Percentiles rank a stretch among this genome's conserved stretches.
These are phyloP conservation scores for Eurystomus gularis DNA, from an alignment of 2,113 vertebrate species.

Conservation along the genomic window DNA sequence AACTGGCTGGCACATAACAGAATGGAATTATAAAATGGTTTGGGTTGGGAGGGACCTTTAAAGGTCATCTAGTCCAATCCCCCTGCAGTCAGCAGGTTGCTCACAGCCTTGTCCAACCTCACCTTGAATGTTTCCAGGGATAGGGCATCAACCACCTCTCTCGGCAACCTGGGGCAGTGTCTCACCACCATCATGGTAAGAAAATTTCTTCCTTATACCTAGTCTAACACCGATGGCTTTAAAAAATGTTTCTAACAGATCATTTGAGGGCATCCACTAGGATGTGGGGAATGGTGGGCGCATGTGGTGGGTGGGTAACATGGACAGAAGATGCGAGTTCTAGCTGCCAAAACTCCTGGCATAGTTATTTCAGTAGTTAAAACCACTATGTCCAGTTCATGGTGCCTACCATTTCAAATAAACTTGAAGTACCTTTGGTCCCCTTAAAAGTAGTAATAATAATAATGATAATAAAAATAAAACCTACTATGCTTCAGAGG, in stretches of 20 bases:
- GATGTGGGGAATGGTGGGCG: too few relatives aligned
- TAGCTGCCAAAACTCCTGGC: neutral
- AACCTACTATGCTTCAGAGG: neutral
- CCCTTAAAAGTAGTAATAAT: neutral
- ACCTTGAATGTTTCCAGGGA: too few relatives aligned
- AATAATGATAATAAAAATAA: neutral
- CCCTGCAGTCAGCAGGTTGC: too few relatives aligned
- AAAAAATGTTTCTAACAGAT: neutral
- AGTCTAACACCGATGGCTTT: neutral
- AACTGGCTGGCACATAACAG: neutral
- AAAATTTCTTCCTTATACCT: too few relatives aligned
- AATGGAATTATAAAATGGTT: too few relatives aligned
- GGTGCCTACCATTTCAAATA: neutral
- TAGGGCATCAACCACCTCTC: too few relatives aligned
- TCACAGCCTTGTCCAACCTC: too few relatives aligned
- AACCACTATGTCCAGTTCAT: neutral
- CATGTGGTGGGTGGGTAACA: accelerated
- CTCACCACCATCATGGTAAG: too few relatives aligned
- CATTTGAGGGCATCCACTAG: neutral
- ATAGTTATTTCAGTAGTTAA: neutral
- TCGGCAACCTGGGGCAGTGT: too few relatives aligned
- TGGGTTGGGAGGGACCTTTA: too few relatives aligned
- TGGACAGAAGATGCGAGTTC: neutral
- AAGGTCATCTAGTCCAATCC: too few relatives aligned
- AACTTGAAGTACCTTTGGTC: neutral